Evolutionary conservation across 2,888 invertebrate species (phyloP), one percentile per base, ranked within the genome.

Genomic region (Agonum fuliginosum): DNA sequence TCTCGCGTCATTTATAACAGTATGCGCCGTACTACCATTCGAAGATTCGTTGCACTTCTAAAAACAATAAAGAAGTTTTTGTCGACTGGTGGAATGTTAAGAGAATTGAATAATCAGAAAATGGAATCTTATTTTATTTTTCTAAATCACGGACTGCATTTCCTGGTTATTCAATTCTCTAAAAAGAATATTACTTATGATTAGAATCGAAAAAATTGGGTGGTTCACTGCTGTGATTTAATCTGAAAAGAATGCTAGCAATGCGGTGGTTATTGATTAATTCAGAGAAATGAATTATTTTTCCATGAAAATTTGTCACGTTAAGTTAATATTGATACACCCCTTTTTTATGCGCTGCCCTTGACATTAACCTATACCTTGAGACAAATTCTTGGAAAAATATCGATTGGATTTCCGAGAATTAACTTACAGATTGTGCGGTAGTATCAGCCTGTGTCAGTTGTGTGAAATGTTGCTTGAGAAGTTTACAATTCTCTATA

Each of bases 341-440:
- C 75, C 75, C 75, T 51, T 67, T 75, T 67, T 30, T 30, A 67
- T 67, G n/a, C 17, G 43, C 1, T 70, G 69, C 51, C 77, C 77
- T 77, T 77, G 77, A 77, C 77, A 77, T 77, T 77, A 69, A 69
- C 54, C 54, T 34, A 58, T 67, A 75, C 75, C 75, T 41, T 74
- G 65, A 65, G 51, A 71, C 62, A 67, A 77, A 77, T 77, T 77
- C 77, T 77, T 70, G 77, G 77, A 77, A 77, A 77, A 77, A 77
- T 77, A 77, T 77, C 70, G 77, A 77, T 77, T 70, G 14, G 8
- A 19, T 54, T 77, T 70, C 77, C 41, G 24, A 24, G 74, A 65
- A 62, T 77, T 34, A 69, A 77, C 77, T 77, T 77, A 77, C 77
- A 58, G 77, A 67, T 75, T 75, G 75, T 65, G 34, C 30, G 22